Evolutionary conservation across 2,113 vertebrate genomes (phyloP), one percentile per base, ranked within the genome.

Genomic region (Deroptyus accipitrinus): DNA sequence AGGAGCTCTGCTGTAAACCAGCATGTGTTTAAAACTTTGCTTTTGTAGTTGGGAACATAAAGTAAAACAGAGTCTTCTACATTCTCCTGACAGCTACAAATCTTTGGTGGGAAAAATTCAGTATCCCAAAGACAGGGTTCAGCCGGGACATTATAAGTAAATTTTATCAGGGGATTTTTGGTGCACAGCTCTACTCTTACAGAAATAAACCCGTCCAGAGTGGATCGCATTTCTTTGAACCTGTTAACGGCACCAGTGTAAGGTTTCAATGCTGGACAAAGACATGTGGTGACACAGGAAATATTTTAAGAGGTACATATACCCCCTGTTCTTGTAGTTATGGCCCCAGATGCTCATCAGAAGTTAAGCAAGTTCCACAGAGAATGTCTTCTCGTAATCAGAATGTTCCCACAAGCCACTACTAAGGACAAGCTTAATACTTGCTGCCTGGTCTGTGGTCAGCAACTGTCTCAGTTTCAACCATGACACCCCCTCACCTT

Each of bases 161-260:
- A 68, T 91, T 92, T 67, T 97, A 95, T 88, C 73, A 31, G 83
- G 88, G 76, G 90, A 93, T 88, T 96, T 94, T 93, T 93, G 77
- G 51, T 55, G 55, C 17, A 57, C 23, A 1, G 35, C 51, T 90
- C 90, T 95, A 72, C 79, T 64, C 68, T 86, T 92, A 92, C 93
- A 95, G 87, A 94, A 96, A 94, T 95, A 95, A 95, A 95, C 82
- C 46, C 3, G 1, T 70, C 54, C 79, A 28, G 42, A 61, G 75
- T 12, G 39, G 93, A 93, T 96, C 92, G 46, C 61, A 67, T 96
- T 93, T 93, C 94, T 92, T 30, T 83, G 88, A 90, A 81, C 59
- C 51, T 88, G 75, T 74, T 94, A 96, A 88, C 51, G 75, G 90
- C 92, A 88, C 51, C 76, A 52, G 2, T 90, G 51, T 97, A 86